phyloP scores from a whole-genome alignment of 2,113 vertebrate genomes.

The Mustela nigripes region DNA sequence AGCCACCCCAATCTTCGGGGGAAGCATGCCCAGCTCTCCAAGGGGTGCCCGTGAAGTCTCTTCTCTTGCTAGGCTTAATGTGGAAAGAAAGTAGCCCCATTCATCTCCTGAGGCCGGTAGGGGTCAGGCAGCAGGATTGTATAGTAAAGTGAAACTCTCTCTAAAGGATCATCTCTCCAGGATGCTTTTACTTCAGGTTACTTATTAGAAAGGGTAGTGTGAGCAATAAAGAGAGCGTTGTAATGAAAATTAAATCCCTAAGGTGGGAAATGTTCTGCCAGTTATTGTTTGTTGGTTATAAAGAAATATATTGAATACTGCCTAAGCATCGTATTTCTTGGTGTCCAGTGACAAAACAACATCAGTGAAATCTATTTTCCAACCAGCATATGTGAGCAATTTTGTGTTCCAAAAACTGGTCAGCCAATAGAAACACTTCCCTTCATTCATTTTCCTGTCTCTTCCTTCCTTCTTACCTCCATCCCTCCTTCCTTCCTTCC shows the following conservation, averaged over 20 bases:
- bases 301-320: conserved; percentile 77
- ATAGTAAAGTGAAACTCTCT: not conserved
- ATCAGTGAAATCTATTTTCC: not conserved
- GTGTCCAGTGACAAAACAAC: conserved; percentile 38
- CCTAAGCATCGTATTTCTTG: conserved; percentile 43
- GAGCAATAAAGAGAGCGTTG: conserved; percentile 55
- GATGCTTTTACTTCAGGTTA: conserved; percentile 61
- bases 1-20: not conserved
- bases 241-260: conserved; percentile 75
- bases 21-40: not conserved
- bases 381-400: not conserved
- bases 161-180: not conserved
- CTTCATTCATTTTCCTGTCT: not conserved
- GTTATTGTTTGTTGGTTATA: conserved; percentile 73
- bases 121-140: not conserved
- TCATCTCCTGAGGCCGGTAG: not conserved
- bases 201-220: conserved; percentile 64
- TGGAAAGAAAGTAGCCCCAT: not conserved
- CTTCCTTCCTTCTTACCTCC: not conserved
- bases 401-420: not conserved
- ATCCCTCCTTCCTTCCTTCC: too few relatives aligned
- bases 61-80: not conserved
- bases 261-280: conserved; percentile 32
- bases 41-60: not conserved
- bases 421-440: not conserved